phyloP scores from a whole-genome alignment of 2,888 invertebrate genomes.

The Cybosia mesomella region DNA sequence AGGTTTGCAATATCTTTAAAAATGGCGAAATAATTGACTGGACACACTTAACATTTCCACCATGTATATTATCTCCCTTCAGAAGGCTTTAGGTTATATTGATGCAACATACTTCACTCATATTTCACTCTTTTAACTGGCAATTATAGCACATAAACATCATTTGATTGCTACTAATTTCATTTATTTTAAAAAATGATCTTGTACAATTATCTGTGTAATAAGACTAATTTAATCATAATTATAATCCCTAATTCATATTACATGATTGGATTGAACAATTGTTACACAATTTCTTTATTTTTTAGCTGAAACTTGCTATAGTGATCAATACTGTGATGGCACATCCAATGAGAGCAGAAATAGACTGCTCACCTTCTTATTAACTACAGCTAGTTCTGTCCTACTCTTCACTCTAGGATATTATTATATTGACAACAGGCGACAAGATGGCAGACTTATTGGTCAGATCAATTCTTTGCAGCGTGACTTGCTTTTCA shows the following conservation, averaged over 20 bases:
- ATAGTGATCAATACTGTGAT: slow-evolving; percentile 77
- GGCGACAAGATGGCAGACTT: slow-evolving; percentile 89
- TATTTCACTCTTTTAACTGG: no score
- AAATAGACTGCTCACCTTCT: slow-evolving; percentile 86
- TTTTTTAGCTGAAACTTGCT: slow-evolving; percentile 73
- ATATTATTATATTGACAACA: slow-evolving; percentile 92
- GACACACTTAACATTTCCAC: no score
- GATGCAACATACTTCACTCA: no score
- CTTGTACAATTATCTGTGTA: neutral
- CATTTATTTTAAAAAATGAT: neutral
- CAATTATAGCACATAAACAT: no score
- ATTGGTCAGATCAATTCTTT: slow-evolving; percentile 88
- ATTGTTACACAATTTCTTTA: neutral
- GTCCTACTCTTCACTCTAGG: slow-evolving; percentile 91
- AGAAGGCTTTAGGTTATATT: no score
- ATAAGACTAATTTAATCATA: neutral
- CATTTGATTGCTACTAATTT: no score
- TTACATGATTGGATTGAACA: neutral
- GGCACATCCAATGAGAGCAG: slow-evolving; percentile 68
- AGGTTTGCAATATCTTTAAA: no score
- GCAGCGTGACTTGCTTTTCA: slow-evolving; percentile 81
- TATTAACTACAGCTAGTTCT: slow-evolving; percentile 90
- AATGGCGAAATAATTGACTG: no score
- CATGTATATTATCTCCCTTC: no score
- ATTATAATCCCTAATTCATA: slow-evolving; percentile 4